Base-by-base conservation (phyloP, 1,140 invertebrate species). In the Bathynomus jamesi region DNA sequence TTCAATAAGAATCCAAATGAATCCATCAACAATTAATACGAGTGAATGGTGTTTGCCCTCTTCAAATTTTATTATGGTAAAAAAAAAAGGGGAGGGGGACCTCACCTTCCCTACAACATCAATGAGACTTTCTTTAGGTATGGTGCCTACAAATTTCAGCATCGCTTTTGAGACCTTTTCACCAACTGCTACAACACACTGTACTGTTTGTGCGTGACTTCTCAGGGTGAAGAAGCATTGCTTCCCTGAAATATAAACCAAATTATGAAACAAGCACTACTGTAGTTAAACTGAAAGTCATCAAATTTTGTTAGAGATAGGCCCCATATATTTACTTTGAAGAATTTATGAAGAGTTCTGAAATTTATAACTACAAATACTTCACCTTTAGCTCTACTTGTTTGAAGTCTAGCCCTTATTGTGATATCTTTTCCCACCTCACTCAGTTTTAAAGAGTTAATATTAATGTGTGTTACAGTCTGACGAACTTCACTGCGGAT, bases 221-320 rank as follows among this genome's bases (percentile, higher is more conserved):
- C 97, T 86, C 0, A 99, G 78, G 29, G 98, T 92, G 67, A 98
- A 89, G 82, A 99, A 99, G 82, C 96, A 98, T 82, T 97, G 96
- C 82, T 99, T 99, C 69, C 96, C 95, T 89, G 73, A 13, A 80
- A 78, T 63, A 72, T 70, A 72, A 74, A n/a, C n/a, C n/a, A n/a
- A n/a, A n/a, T n/a, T n/a, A n/a, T n/a, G n/a, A n/a, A n/a, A n/a
- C n/a, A n/a, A n/a, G n/a, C n/a, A n/a, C n/a, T n/a, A n/a, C n/a
- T n/a, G n/a, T n/a, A n/a, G n/a, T n/a, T n/a, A n/a, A n/a, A n/a
- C n/a, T n/a, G n/a, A n/a, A n/a, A n/a, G n/a, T n/a, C n/a, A n/a
- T n/a, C n/a, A n/a, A n/a, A n/a, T n/a, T n/a, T n/a, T n/a, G n/a
- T n/a, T n/a, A n/a, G n/a, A n/a, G n/a, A n/a, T n/a, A n/a, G n/a